Conservation (phyloP, 2,888 invertebrate genomes). For the Noctua janthina region DNA sequence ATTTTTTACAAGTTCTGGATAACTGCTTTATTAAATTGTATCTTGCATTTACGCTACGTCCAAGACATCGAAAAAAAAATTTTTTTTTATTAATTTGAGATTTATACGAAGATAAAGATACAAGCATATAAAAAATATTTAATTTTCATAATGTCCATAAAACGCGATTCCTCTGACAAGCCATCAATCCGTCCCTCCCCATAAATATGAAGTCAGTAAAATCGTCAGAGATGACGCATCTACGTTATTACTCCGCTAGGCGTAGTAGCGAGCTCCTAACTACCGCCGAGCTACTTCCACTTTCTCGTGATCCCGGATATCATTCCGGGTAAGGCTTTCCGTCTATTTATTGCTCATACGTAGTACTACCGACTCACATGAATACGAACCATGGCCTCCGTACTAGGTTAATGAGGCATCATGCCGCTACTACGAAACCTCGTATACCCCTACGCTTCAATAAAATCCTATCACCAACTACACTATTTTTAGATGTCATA, state of each 20-base stretch:
- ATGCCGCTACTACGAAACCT: conserved; percentile 67
- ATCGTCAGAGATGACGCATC: conserved; percentile 65
- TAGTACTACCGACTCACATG: conserved; percentile 74
- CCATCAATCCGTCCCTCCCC: conserved; percentile 47
- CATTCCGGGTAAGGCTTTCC: conserved; percentile 85
- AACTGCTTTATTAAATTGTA: background rate
- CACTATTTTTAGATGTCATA: conserved; percentile 58
- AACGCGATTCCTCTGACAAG: conserved; percentile 25
- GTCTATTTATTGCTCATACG: conserved; percentile 83
- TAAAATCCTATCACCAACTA: conserved; percentile 61
- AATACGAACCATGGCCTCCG: conserved; percentile 72
- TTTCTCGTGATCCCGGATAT: conserved; percentile 79
- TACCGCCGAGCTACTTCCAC: conserved; percentile 63
- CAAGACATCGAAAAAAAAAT: background rate
- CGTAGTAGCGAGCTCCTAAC: conserved; percentile 65
- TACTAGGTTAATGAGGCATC: conserved; percentile 76
- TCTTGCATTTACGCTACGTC: background rate
- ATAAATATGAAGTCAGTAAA: conserved; percentile 66
- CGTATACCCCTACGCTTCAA: conserved; percentile 65
- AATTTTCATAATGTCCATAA: conserved; percentile 23
- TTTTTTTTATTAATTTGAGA: background rate
- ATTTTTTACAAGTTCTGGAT: background rate
- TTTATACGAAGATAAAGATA: background rate
- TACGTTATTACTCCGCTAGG: conserved; percentile 62
- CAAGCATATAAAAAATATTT: background rate